Percentiles rank a stretch among this genome's conserved stretches.
Conservation (phyloP, 2,113 vertebrate genomes). For the Erythrocercus mccallii region DNA sequence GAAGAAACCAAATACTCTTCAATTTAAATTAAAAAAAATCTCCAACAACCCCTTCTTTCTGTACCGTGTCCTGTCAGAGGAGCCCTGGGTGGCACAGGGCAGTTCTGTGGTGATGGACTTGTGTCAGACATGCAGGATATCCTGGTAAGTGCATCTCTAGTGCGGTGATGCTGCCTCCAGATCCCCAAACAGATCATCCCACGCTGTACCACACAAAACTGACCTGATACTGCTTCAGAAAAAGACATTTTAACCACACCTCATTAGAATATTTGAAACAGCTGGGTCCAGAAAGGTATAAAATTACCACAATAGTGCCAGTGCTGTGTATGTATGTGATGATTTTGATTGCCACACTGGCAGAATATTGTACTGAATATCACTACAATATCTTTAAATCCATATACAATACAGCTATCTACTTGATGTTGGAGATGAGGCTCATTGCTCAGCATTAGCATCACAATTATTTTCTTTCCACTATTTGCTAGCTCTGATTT, state of each 20-base stretch:
- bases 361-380: not conserved
- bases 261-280: not conserved
- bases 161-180: not conserved
- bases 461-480: not conserved
- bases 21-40: not conserved
- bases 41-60: not conserved
- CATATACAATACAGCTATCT: not conserved
- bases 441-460: not conserved
- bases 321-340: not conserved
- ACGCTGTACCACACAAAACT: accelerated
- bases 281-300: not conserved
- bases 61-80: accelerated
- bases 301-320: not conserved
- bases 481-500: not conserved
- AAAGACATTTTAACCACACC: not conserved
- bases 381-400: not conserved
- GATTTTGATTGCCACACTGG: not conserved
- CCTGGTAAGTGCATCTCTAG: not conserved
- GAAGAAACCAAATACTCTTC: not conserved
- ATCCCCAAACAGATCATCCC: not conserved
- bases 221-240: not conserved
- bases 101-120: not conserved
- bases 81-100: not conserved
- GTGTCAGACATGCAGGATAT: not conserved
- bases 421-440: not conserved